A percentile compares a stretch with the other conserved stretches of the same genome.
Conservation (phyloP, 2,113 vertebrate genomes). For the Sorex araneus region DNA sequence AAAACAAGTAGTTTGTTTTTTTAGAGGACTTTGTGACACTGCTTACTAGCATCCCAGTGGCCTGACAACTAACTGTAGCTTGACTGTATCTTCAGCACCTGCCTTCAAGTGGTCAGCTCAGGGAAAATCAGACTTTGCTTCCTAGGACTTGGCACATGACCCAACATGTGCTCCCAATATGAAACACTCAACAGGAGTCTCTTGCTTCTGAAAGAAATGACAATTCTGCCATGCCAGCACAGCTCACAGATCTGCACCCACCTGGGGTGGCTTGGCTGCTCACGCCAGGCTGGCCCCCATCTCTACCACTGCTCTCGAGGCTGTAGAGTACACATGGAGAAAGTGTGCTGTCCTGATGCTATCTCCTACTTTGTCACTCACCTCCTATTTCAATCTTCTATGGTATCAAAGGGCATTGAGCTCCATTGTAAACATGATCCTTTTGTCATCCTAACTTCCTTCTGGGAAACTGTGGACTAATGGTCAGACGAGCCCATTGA, state of each 20-base stretch:
- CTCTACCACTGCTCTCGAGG: neutral
- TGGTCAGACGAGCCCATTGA: neutral
- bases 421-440: neutral
- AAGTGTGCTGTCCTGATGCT: neutral
- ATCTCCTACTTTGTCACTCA: neutral
- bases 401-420: neutral
- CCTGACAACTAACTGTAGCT: fast-evolving
- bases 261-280: too few relatives aligned
- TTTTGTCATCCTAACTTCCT: neutral
- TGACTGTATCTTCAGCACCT: neutral
- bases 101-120: constrained; percentile 1
- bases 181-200: neutral
- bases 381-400: neutral
- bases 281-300: fast-evolving
- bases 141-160: fast-evolving
- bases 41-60: neutral
- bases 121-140: neutral
- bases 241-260: too few relatives aligned
- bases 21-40: neutral
- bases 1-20: neutral
- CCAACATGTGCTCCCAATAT: neutral
- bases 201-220: neutral
- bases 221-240: neutral
- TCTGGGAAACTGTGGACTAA: neutral
- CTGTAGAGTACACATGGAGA: neutral